Evolutionary conservation across 2,113 vertebrate species (phyloP).

Genomic region (Pelecanus crispus): DNA sequence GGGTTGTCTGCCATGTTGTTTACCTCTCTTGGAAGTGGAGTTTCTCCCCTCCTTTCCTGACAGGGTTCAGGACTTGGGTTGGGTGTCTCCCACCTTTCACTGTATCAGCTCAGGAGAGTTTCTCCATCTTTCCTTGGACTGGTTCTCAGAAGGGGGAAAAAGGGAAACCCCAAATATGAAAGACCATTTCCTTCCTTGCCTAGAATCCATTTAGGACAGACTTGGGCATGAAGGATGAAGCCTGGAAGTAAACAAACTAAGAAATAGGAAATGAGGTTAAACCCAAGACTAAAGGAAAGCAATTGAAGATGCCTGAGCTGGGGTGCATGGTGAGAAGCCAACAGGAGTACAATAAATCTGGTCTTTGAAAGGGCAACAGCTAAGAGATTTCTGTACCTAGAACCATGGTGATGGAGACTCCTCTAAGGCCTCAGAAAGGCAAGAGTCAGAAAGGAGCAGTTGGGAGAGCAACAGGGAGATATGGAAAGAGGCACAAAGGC

Average conservation of each 20-base stretch:
- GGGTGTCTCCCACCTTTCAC: neutral
- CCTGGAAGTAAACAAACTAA: slow-evolving; percentile 5
- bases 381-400: neutral
- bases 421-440: neutral
- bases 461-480: neutral
- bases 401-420: neutral
- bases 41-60: neutral
- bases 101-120: neutral
- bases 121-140: neutral
- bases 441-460: neutral
- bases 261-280: slow-evolving; percentile 10
- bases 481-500: neutral
- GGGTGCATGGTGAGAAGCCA: neutral
- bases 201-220: slow-evolving; percentile 26
- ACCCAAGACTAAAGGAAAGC: slow-evolving; percentile 6
- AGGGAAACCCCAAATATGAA: neutral
- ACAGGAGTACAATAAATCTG: neutral
- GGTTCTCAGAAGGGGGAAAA: neutral
- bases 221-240: neutral
- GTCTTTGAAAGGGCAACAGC: neutral
- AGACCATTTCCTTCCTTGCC: slow-evolving; percentile 24
- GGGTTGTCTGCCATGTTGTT: neutral
- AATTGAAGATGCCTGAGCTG: neutral
- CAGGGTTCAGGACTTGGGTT: neutral
- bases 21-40: neutral